Base-by-base conservation (phyloP, 2,888 invertebrate species). In the Andrena camellia region DNA sequence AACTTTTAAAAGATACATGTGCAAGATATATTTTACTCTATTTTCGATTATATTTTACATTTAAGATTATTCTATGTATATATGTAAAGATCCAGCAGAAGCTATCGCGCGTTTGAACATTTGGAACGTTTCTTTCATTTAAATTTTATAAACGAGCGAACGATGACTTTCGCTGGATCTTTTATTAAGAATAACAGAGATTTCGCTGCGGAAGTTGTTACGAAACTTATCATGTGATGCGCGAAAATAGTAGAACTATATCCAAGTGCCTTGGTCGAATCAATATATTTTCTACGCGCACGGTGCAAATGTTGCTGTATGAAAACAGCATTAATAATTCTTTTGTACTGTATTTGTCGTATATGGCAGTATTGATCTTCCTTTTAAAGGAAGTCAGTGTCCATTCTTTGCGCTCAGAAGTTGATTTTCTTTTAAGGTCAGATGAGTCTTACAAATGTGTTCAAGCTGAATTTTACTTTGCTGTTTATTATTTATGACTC, bases 1-100 rank as follows among this genome's bases (percentile, higher is more conserved):
- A 67, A 75, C 54, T 75, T 81, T 75, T 76, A 48, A 63, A 82
- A 29, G n/a, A 70, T 73, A 63, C 60, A 73, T 63, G 73, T 73
- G 66, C 78, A 70, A 72, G 52, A 29, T 75, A 59, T 78, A 82
- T 82, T 74, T 78, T 84, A 84, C 50, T 83, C 71, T 83, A 85
- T 85, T 86, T 83, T 86, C 71, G 83, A 78, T 63, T 83, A 73
- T 80, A 85, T 72, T 80, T 85, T 85, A 80, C 52, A 71, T 63
- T 13, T 64, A 64, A 71, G 68, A 74, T 64, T 66, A 50, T 60
- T 78, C 29, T 60, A 64, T 70, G 54, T 74, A 57, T 20, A 69
- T 60, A 64, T 13, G 35, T 33, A 23, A 54, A 48, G 54, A 42
- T 64, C 69, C 59, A 54, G 35, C 26, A 54, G 67, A 29, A 66